A percentile compares a stretch with the other conserved stretches of the same genome.
phyloP scores from a whole-genome alignment of 2,797 vertebrate species.

The Eupleurogrammus muticus region DNA sequence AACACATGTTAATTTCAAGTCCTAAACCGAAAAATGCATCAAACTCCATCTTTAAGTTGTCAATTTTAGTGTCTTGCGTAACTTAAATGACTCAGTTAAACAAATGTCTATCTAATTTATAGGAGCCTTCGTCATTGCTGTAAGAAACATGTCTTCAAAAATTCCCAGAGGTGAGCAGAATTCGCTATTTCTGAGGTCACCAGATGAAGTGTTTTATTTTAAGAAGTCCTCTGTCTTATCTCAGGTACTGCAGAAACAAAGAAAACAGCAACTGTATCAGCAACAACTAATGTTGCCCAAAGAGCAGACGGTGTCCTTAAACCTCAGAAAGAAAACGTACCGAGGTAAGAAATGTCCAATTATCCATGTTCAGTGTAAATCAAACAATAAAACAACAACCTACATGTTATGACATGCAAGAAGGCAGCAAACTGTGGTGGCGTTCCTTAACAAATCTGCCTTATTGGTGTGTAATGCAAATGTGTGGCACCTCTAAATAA shows the following conservation, averaged over 20 bases:
- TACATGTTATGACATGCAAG: neutral
- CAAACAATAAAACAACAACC: too few species aligned
- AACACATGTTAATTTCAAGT: neutral
- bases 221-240: neutral
- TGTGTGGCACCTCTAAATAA: too few species aligned
- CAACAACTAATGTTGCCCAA: conserved; percentile 12
- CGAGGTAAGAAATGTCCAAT: conserved; percentile 45
- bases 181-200: neutral
- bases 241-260: conserved; percentile 56
- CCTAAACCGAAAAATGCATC: neutral
- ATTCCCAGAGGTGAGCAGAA: conserved; percentile 66
- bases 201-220: neutral
- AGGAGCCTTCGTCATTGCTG: conserved; percentile 16
- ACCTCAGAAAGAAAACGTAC: conserved; percentile 67
- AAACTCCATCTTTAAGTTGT: conserved; percentile 8
- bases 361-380: too few species aligned
- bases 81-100: neutral
- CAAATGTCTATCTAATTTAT: conserved; percentile 9
- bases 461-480: too few species aligned
- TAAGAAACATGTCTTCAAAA: conserved; percentile 67
- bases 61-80: neutral
- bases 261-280: conserved; percentile 47
- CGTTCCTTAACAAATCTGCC: too few species aligned
- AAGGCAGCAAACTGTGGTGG: neutral
- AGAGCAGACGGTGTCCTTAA: conserved; percentile 60